A percentile compares a stretch with the other conserved stretches of the same genome.
Evolutionary conservation across 1,140 invertebrate genomes (phyloP).

Genomic region (Batillaria attramentaria): DNA sequence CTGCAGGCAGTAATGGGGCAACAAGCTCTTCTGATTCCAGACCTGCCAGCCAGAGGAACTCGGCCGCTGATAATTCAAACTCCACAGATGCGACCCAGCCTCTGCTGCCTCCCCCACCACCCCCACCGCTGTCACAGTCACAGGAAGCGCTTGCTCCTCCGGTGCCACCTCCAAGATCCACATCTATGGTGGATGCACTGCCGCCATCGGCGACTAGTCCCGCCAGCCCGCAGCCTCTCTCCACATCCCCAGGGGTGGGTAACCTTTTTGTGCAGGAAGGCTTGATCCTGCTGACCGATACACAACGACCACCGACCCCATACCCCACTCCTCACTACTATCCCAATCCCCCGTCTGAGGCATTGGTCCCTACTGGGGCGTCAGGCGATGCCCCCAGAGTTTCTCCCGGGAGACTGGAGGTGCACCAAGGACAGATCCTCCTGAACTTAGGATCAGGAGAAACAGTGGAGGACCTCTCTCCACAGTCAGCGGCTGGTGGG

Average conservation of each 20-base stretch:
- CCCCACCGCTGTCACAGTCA: not conserved
- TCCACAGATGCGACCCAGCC: not conserved
- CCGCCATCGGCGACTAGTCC: not conserved
- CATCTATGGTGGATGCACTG: conserved; percentile 23
- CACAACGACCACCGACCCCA: not conserved
- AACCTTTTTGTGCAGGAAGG: conserved; percentile 48
- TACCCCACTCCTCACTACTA: no score
- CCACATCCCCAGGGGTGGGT: not conserved
- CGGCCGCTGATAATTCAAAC: not conserved
- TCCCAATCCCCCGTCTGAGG: no score
- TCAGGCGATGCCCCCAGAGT: not conserved
- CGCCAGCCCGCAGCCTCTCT: not conserved
- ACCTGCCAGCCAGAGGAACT: conserved; percentile 4
- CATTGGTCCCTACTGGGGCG: no score
- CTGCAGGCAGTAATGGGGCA: conserved; percentile 10
- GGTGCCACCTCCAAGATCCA: conserved; percentile 9
- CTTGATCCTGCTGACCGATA: conserved; percentile 46
- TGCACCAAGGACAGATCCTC: conserved; percentile 37
- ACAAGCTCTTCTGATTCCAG: not conserved
- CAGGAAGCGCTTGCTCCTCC: not conserved
- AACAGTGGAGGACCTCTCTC: not conserved
- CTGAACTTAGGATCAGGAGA: conserved; percentile 6
- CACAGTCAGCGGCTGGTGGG: conserved; percentile 2
- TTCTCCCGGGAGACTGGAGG: conserved; percentile 30
- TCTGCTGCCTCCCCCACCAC: not conserved